Conservation (phyloP, 1,140 invertebrate species). For the Pachyrhynchus sulphureomaculatus region DNA sequence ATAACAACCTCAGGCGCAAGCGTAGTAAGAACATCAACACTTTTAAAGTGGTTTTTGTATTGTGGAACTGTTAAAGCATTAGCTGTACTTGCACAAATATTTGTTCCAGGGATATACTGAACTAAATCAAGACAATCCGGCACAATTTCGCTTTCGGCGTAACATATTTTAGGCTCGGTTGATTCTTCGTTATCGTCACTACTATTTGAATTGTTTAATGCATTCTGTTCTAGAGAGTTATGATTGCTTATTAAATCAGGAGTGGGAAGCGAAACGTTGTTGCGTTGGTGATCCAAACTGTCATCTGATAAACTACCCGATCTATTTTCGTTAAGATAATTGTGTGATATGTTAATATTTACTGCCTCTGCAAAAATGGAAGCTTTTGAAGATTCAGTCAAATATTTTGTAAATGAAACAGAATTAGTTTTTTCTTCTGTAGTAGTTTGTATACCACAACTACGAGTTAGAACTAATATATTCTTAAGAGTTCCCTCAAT, state of each 20-base stretch:
- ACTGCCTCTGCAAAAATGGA: conserved; percentile 18
- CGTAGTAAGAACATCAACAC: conserved; percentile 2
- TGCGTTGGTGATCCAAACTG: conserved; percentile 42
- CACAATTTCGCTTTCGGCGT: background rate
- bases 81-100: conserved; percentile 4
- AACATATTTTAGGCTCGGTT: conserved; percentile 4
- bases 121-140: conserved; percentile 4
- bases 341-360: conserved; percentile 58
- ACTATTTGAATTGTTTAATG: background rate
- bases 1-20: conserved; percentile 2
- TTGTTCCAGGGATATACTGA: conserved; percentile 4
- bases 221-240: conserved; percentile 44
- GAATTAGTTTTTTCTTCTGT: conserved; percentile 28
- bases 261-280: conserved; percentile 42
- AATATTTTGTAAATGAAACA: conserved; percentile 47
- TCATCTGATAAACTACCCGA: conserved; percentile 53
- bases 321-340: conserved; percentile 43
- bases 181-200: background rate
- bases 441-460: conserved; percentile 48
- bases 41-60: conserved; percentile 2
- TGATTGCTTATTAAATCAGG: conserved; percentile 50
- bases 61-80: conserved; percentile 10
- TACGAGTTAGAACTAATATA: conserved; percentile 47
- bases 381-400: conserved; percentile 37
- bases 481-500: conserved; percentile 33